These are phyloP conservation scores for Philereme transversata DNA, from an alignment of 2,888 invertebrate species.

Conservation along the genomic window DNA sequence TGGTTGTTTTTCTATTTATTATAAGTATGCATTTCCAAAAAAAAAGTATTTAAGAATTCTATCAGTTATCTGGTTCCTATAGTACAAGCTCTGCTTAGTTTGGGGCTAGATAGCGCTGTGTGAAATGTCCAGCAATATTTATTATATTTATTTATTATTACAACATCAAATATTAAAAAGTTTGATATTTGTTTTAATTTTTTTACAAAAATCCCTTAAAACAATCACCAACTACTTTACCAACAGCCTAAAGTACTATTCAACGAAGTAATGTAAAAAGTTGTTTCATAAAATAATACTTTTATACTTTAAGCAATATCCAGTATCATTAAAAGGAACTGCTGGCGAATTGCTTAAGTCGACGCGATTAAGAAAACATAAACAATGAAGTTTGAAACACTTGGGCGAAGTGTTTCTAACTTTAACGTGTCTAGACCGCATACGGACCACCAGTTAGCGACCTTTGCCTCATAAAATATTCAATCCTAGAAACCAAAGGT, in stretches of 20 bases:
- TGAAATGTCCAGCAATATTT: too few species aligned
- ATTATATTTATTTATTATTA: too few species aligned
- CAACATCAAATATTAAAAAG: too few species aligned
- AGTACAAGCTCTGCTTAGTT: too few species aligned
- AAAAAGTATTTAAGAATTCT: too few species aligned
- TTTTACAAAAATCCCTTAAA: background rate
- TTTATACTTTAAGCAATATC: conserved; percentile 12
- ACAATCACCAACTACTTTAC: background rate
- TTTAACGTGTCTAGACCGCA: conserved; percentile 3
- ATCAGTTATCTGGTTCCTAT: too few species aligned
- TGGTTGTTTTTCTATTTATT: too few species aligned
- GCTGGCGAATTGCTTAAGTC: conserved; percentile 1
- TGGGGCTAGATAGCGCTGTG: too few species aligned
- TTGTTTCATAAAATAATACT: conserved; percentile 15
- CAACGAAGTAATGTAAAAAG: conserved; percentile 7
- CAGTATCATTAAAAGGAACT: conserved; percentile 13
- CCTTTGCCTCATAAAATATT: too few species aligned
- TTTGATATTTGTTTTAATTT: background rate
- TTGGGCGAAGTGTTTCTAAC: conserved; percentile 1
- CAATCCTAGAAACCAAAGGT: too few species aligned
- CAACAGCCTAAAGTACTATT: conserved; percentile 1
- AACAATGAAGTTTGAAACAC: conserved; percentile 7
- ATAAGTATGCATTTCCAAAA: too few species aligned
- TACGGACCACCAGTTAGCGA: background rate
- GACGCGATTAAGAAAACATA: conserved; percentile 12